Conservation (phyloP, 2,888 invertebrate genomes). For the Pyralis farinalis region DNA sequence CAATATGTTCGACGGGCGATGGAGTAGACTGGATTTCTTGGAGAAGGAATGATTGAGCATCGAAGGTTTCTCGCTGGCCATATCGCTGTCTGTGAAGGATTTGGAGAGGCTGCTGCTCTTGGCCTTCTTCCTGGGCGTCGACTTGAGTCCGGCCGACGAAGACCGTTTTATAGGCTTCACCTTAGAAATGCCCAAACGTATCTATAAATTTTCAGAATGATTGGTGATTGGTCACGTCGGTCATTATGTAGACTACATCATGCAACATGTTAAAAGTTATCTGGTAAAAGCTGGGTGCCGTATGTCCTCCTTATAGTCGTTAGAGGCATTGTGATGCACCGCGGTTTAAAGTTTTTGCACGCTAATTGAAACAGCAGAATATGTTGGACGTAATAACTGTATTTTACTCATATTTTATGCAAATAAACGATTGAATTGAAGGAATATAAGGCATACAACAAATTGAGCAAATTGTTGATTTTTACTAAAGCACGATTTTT, state of each 20-base stretch:
- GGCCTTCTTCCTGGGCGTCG: conserved; percentile 65
- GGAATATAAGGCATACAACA: too few relatives aligned
- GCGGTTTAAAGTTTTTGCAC: too few relatives aligned
- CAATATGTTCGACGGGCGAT: conserved; percentile 84
- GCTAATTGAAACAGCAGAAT: too few relatives aligned
- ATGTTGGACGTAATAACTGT: too few relatives aligned
- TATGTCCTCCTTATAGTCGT: too few relatives aligned
- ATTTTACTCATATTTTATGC: too few relatives aligned
- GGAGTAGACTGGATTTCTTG: conserved; percentile 80
- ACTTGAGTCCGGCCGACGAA: conserved; percentile 58
- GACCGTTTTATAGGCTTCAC: conserved; percentile 71
- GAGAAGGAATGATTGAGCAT: conserved; percentile 80
- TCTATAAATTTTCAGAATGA: conserved; percentile 61
- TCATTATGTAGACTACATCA: not conserved
- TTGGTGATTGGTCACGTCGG: conserved; percentile 12
- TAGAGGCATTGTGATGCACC: too few relatives aligned
- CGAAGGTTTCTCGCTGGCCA: conserved; percentile 76
- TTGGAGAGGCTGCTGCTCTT: conserved; percentile 56
- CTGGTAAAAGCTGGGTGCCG: too few relatives aligned
- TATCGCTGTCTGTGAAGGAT: conserved; percentile 64
- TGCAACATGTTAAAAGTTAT: too few relatives aligned
- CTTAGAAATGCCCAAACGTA: conserved; percentile 73
- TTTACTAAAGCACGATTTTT: too few relatives aligned
- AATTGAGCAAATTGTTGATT: too few relatives aligned
- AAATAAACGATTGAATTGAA: too few relatives aligned